Evolutionary conservation across 2,113 vertebrate species (phyloP).

Genomic region (Paramisgurnus dabryanus): DNA sequence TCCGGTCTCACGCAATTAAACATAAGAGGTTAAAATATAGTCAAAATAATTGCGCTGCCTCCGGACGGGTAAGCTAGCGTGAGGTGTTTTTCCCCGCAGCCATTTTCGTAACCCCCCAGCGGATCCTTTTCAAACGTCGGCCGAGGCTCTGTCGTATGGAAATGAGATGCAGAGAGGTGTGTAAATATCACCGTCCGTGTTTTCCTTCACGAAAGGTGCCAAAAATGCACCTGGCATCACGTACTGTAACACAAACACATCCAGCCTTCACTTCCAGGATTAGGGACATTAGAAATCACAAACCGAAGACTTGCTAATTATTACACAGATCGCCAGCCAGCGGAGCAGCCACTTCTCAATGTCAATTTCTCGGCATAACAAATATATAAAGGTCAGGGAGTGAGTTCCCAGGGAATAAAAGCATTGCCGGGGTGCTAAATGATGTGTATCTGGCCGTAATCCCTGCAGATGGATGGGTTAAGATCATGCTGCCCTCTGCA

Average conservation of each 20-base stretch:
- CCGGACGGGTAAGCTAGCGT: conserved; percentile 75
- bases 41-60: conserved; percentile 75
- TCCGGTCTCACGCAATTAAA: conserved; percentile 73
- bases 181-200: conserved; percentile 64
- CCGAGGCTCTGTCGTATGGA: conserved; percentile 42
- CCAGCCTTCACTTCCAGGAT: conserved; percentile 52
- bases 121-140: conserved; percentile 2
- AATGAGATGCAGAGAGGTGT: conserved; percentile 72
- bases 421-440: conserved; percentile 26
- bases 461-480: conserved; percentile 49
- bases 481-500: conserved; percentile 84
- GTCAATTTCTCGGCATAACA: conserved; percentile 46
- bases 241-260: conserved; percentile 65
- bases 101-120: conserved; percentile 67
- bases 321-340: conserved; percentile 22
- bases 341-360: conserved; percentile 36
- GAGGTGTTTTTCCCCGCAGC: conserved; percentile 70
- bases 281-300: conserved; percentile 34
- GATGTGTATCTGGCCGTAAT: conserved; percentile 37
- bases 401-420: conserved; percentile 36
- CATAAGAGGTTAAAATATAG: conserved; percentile 77
- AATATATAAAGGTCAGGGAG: conserved; percentile 39
- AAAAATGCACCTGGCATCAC: conserved; percentile 68
- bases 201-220: conserved; percentile 59
- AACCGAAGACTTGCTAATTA: conserved; percentile 43